Evolutionary conservation across 2,797 vertebrate species (phyloP).

Genomic region (Lophius americanus): DNA sequence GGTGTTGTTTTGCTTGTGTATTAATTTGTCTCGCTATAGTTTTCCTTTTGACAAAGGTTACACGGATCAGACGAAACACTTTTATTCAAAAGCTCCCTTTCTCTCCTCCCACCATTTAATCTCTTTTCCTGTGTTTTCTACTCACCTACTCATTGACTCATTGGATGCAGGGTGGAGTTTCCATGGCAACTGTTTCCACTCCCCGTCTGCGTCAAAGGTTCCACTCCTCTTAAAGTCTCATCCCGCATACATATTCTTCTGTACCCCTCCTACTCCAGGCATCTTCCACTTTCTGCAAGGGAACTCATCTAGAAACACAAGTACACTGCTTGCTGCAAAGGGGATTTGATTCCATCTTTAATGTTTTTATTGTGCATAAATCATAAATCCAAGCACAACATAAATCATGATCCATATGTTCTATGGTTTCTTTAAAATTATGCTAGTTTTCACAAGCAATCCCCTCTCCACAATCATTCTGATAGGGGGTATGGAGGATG

Average conservation of each 20-base stretch:
- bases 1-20: not conserved
- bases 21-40: constrained; percentile 5
- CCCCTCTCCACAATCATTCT: constrained; percentile 26
- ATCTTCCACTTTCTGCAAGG: constrained; percentile 4
- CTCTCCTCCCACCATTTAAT: constrained; percentile 43
- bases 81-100: constrained; percentile 39
- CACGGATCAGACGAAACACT: constrained; percentile 35
- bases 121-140: constrained; percentile 28
- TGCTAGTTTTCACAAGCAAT: constrained; percentile 12
- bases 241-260: constrained; percentile 27
- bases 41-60: constrained; percentile 19
- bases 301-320: not conserved
- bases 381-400: not conserved
- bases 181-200: constrained; percentile 78
- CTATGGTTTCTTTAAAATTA: not conserved
- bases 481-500: not conserved
- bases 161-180: constrained; percentile 70
- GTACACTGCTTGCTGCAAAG: not conserved
- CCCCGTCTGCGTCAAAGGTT: constrained; percentile 72
- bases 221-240: constrained; percentile 64
- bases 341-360: not conserved
- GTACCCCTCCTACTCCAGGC: not conserved
- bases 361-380: not conserved
- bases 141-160: constrained; percentile 68
- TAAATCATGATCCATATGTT: not conserved